Evolutionary conservation across 2,888 invertebrate species (phyloP).

Genomic region (Coleophora deauratella): DNA sequence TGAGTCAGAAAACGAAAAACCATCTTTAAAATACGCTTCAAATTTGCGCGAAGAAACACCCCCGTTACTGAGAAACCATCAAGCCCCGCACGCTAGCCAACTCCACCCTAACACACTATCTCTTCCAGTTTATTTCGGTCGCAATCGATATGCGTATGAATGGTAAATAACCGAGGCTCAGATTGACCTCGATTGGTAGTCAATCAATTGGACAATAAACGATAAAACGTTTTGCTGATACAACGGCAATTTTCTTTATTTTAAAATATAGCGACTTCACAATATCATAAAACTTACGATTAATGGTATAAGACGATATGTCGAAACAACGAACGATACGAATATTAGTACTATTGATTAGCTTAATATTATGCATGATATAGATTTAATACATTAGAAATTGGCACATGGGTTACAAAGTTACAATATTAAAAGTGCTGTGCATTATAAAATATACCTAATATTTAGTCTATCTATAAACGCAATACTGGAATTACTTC

Average conservation of each 20-base stretch:
- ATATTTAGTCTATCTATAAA: conserved; percentile 43
- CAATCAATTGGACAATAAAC: conserved; percentile 65
- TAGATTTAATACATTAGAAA: conserved; percentile 53
- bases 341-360: conserved; percentile 50
- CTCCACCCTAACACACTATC: conserved; percentile 65
- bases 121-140: conserved; percentile 68
- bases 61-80: conserved; percentile 27
- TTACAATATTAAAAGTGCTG: conserved; percentile 47
- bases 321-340: conserved; percentile 69
- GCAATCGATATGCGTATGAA: conserved; percentile 61
- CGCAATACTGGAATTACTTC: conserved; percentile 58
- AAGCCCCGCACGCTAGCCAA: conserved; percentile 56
- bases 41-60: conserved; percentile 23
- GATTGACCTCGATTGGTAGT: conserved; percentile 52
- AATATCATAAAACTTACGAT: conserved; percentile 66
- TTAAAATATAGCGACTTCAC: conserved; percentile 74
- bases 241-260: conserved; percentile 73
- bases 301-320: conserved; percentile 71
- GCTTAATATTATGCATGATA: conserved; percentile 44
- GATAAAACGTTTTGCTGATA: conserved; percentile 69
- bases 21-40: conserved; percentile 41
- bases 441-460: conserved; percentile 44
- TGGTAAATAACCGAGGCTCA: conserved; percentile 49
- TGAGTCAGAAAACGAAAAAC: conserved; percentile 65
- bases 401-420: conserved; percentile 63